Evolutionary conservation across 53 echinoderm and acorn worm genomes (phyloP), one percentile per base, ranked within the genome.

Genomic region (Holothuria scabra): DNA sequence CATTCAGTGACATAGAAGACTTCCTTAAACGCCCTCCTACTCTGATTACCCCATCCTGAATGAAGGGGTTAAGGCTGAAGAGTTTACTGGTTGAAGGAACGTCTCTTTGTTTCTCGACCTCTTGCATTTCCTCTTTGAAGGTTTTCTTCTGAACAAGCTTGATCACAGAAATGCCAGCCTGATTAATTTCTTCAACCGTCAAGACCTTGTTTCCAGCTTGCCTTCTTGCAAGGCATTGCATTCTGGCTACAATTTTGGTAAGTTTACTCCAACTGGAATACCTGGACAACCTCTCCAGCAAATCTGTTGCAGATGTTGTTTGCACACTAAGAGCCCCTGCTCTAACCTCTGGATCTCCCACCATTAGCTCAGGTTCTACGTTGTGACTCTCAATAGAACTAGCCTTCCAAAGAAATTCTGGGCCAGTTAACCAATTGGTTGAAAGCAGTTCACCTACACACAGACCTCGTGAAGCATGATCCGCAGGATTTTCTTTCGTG

Each of bases 21-120:
- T 78, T 75, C 29, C 66, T 85, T 5, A 91, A 21, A 1, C 91
- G 88, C 24, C 91, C 91, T 55, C 91, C 85, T 33, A 88, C 91
- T 70, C 92, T 66, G 14, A 91, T 49, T 25, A 88, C 37, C 0
- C 79, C 78, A 59, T 28, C 22, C 41, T 88, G 88, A 1, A 91
- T 25, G 25, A 88, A 88, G 35, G 88, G 85, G 38, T 88, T 72
- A 0, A 91, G 67, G 6, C 56, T 72, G 62, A 68, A 74, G 21
- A 91, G 76, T 7, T 70, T 21, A 35, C 88, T 85, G 12, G 6
- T 78, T 28, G 41, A 75, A 11, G 69, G 60, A 25, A 70, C 60
- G 18, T 60, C 38, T 44, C 65, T 87, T 25, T 80, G 68, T 21
- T 67, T 84, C 48, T 48, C 35, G 2, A 67, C 28, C 22, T 5